Percentiles rank a stretch among this genome's conserved stretches.
phyloP scores from a whole-genome alignment of 2,113 vertebrate species.

The Epinephelus fuscoguttatus region DNA sequence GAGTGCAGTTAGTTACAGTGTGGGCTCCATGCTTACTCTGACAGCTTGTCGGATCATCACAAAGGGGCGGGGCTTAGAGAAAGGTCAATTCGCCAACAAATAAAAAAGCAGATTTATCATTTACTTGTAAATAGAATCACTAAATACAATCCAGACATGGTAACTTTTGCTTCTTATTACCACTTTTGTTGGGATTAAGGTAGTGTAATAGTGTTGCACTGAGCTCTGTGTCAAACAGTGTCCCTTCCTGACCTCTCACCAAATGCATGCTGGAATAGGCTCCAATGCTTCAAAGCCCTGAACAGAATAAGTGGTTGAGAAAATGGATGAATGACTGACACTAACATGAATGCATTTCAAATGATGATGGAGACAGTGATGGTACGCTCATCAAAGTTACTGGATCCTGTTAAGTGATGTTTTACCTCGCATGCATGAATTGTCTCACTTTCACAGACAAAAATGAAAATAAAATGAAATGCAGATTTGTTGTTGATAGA shows the following conservation, averaged over 20 bases:
- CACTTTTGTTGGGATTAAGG: background rate
- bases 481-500: slow-evolving; percentile 37
- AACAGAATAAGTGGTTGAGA: background rate
- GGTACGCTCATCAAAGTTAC: background rate
- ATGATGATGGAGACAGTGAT: slow-evolving; percentile 19
- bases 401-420: background rate
- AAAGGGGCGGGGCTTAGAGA: too few species aligned
- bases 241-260: background rate
- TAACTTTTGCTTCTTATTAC: background rate
- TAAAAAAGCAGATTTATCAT: too few species aligned
- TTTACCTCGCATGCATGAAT: slow-evolving; percentile 11
- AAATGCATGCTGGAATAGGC: background rate
- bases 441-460: slow-evolving; percentile 9
- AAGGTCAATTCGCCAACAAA: too few species aligned
- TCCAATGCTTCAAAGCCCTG: background rate
- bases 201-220: background rate
- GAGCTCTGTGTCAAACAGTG: background rate
- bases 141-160: background rate
- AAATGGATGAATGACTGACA: background rate
- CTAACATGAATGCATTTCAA: background rate
- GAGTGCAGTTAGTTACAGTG: too few species aligned
- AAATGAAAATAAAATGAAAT: slow-evolving; percentile 31
- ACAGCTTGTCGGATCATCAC: too few species aligned
- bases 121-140: too few species aligned
- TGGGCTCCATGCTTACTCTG: too few species aligned